phyloP scores from a whole-genome alignment of 2,888 invertebrate species.

The Lasioglossum zephyrum region DNA sequence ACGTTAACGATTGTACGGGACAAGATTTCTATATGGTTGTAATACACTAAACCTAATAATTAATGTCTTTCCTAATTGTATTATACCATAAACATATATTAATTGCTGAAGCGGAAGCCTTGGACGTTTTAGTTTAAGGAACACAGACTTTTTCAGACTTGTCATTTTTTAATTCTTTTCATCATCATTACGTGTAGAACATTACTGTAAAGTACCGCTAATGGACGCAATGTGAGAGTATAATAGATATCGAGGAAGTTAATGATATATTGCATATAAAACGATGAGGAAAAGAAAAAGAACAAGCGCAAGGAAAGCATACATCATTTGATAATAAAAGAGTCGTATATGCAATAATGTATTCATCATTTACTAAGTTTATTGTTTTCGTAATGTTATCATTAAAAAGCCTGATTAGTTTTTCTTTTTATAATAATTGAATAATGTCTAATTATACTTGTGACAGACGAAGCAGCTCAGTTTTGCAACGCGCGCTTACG shows the following conservation, averaged over 20 bases:
- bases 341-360: conserved; percentile 54
- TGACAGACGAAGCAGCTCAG: conserved; percentile 74
- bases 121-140: conserved; percentile 72
- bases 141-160: conserved; percentile 63
- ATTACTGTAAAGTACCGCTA: conserved; percentile 72
- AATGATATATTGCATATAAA: conserved; percentile 75
- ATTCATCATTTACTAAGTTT: conserved; percentile 67
- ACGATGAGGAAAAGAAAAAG: conserved; percentile 61
- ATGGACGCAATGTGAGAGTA: conserved; percentile 67
- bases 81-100: conserved; percentile 73
- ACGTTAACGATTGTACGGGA: conserved; percentile 63
- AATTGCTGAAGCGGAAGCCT: conserved; percentile 71
- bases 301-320: conserved; percentile 50
- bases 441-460: conserved; percentile 74
- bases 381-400: conserved; percentile 70
- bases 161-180: conserved; percentile 51
- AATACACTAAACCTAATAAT: conserved; percentile 73
- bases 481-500: conserved; percentile 62
- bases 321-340: conserved; percentile 76
- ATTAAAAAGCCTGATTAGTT: conserved; percentile 77
- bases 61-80: conserved; percentile 78
- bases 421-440: conserved; percentile 72
- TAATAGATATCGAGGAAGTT: conserved; percentile 73
- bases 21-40: conserved; percentile 75
- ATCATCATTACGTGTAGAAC: conserved; percentile 68